Evolutionary conservation across 1,140 invertebrate genomes (phyloP), one percentile per base, ranked within the genome.

Genomic region (Laupala kohalensis): DNA sequence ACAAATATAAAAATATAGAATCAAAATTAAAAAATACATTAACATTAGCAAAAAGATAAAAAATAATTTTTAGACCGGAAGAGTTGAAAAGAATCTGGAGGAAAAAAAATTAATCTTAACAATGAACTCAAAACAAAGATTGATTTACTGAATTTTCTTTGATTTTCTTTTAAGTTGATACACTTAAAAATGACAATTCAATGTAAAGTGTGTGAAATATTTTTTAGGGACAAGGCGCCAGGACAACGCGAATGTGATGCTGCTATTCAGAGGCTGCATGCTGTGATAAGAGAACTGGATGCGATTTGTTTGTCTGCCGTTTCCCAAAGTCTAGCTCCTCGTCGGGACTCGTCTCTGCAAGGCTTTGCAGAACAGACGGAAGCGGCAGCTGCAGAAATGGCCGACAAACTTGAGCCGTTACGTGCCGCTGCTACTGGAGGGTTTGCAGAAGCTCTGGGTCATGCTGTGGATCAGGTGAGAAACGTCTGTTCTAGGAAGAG

Each of bases 191-290:
- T n/a, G n/a, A n/a, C n/a, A n/a, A n/a, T n/a, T n/a, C n/a, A n/a
- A n/a, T n/a, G n/a, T n/a, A n/a, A n/a, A n/a, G n/a, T n/a, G n/a
- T n/a, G n/a, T n/a, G n/a, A 13, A 19, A 4, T 53, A 26, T 6
- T 67, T 5, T 27, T 64, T 76, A 90, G 95, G 62, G 95, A 98
- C 76, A 95, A 94, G 78, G 95, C 96, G 0, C 96, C 97, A 0
- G 97, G 97, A 0, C 95, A 97, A 78, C 90, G 90, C 5, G 96
- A 99, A 81, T 97, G 96, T 80, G 92, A 95, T 63, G 84, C 86
- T 2, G 93, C 93, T 0, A 87, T 97, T 69, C 89, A 94, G 24
- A 89, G 89, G 24, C 80, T 99, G 6, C 89, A 86, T 67, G 82
- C 85, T 0, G 88, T 89, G 72, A 90, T 95, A 4, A 83, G 90